Base-by-base conservation (phyloP, 2,113 vertebrate genomes). In the Glaucidium brasilianum region DNA sequence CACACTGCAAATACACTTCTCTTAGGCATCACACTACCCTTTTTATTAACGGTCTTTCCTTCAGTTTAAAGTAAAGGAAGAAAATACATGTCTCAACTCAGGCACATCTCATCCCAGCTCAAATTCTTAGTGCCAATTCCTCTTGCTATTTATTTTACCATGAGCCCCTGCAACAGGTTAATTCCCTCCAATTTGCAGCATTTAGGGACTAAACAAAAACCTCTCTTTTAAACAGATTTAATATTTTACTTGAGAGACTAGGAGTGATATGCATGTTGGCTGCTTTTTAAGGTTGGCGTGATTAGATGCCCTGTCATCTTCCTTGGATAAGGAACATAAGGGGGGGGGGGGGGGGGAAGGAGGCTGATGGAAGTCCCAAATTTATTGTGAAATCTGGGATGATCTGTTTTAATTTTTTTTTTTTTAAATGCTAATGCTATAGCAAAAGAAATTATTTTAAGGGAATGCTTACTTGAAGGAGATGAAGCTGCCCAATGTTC, bases 341-440 rank as follows among this genome's bases (percentile, higher is more conserved):
- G 11, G 39, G 39, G 5, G 29, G 4, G 0, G 12, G 4, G 14
- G 8, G 8, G 4, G 5, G 18, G 21, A 14, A 52, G 26, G 14
- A 62, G 13, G 15, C 26, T 41, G 53, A 45, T n/a, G 21, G 15
- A 79, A 78, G 27, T 52, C 67, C 32, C 30, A 64, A 20, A 63
- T 64, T 43, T 49, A 29, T n/a, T 30, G 35, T 52, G 30, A 82
- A 45, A 73, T 41, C 62, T 1, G 53, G 39, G 29, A n/a, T 52
- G 62, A 52, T 22, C 15, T 25, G n/a, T n/a, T n/a, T n/a, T n/a
- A n/a, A n/a, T n/a, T n/a, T n/a, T n/a, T n/a, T n/a, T n/a, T n/a
- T n/a, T n/a, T n/a, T n/a, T n/a, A n/a, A n/a, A n/a, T n/a, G 60
- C 49, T 41, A 75, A 50, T 32, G 25, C 12, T 60, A 29, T 56